Conservation (phyloP, 2,888 invertebrate species). For the Andrena bicolor region DNA sequence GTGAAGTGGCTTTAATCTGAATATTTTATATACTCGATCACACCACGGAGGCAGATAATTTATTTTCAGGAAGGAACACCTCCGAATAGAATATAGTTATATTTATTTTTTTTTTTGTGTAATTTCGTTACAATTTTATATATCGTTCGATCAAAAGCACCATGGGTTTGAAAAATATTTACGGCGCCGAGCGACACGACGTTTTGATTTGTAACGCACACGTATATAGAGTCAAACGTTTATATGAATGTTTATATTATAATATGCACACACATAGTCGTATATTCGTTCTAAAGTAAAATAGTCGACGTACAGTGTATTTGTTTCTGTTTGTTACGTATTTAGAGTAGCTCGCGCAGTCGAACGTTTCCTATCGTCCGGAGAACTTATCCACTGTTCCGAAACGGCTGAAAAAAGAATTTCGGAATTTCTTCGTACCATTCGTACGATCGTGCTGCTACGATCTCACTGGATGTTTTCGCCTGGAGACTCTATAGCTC, state of each 20-base stretch:
- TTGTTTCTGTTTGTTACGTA: not conserved
- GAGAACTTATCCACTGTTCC: too few relatives aligned
- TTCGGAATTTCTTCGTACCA: not conserved
- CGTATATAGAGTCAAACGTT: conserved; percentile 46
- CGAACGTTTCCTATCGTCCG: not conserved
- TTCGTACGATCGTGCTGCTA: not conserved
- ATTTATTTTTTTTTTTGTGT: conserved; percentile 18
- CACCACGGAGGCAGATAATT: not conserved
- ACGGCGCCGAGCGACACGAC: conserved; percentile 26
- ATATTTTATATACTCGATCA: not conserved
- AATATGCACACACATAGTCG: conserved; percentile 35
- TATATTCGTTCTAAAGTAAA: conserved; percentile 32
- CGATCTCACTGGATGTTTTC: not conserved
- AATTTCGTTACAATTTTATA: conserved; percentile 41
- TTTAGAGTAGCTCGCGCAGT: conserved; percentile 17
- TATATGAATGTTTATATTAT: conserved; percentile 47
- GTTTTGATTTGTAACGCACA: conserved; percentile 45
- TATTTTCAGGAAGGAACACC: conserved; percentile 3
- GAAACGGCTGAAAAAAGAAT: conserved; percentile 9
- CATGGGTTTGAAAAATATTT: conserved; percentile 52
- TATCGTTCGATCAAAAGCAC: conserved; percentile 56
- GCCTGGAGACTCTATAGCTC: not conserved
- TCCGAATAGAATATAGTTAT: conserved; percentile 51
- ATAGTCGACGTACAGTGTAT: conserved; percentile 31
- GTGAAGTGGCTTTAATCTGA: not conserved